phyloP scores from a whole-genome alignment of 2,797 vertebrate species.

The Gadopsis bispinosus region DNA sequence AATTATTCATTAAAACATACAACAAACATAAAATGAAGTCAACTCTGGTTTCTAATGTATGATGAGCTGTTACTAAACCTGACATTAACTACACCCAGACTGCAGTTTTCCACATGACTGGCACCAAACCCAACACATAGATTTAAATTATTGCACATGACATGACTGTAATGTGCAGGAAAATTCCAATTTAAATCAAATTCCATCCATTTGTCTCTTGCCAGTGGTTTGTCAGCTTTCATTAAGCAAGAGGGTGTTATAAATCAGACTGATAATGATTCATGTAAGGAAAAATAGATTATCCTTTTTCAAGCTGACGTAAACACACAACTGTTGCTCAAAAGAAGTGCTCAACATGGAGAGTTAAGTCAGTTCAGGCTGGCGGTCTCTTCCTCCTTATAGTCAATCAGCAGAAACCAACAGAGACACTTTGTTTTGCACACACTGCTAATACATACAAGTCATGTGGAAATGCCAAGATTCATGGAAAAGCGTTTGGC shows the following conservation, averaged over 20 bases:
- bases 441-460: conserved; percentile 25
- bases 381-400: conserved; percentile 24
- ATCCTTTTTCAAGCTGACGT: conserved; percentile 7
- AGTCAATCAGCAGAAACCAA: conserved; percentile 41
- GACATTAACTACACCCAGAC: background rate
- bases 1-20: conserved; percentile 21
- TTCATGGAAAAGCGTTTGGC: conserved; percentile 44
- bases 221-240: conserved; percentile 27
- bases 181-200: conserved; percentile 26
- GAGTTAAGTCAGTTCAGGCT: conserved; percentile 14
- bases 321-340: conserved; percentile 24
- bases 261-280: conserved; percentile 25
- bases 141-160: conserved; percentile 19
- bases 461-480: conserved; percentile 28
- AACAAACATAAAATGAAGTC: conserved; percentile 8
- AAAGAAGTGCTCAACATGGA: background rate
- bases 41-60: background rate
- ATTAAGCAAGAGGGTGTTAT: conserved; percentile 26
- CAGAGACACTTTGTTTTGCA: conserved; percentile 15
- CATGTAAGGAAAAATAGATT: conserved; percentile 19
- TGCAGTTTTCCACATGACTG: conserved; percentile 18
- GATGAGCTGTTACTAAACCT: background rate
- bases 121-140: conserved; percentile 9
- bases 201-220: conserved; percentile 10
- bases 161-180: background rate